phyloP scores from a whole-genome alignment of 2,797 vertebrate species.

The Acanthurus leucopareius region DNA sequence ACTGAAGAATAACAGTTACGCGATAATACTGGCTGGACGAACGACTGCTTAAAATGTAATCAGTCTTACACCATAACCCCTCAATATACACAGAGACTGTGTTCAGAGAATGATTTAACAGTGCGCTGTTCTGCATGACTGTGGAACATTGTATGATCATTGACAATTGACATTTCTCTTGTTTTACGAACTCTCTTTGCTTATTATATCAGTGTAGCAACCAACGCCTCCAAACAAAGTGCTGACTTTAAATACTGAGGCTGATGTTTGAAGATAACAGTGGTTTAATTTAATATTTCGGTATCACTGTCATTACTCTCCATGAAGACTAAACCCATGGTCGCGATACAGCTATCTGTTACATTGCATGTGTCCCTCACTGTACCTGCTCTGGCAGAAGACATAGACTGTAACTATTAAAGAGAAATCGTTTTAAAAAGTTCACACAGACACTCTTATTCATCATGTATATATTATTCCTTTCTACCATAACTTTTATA shows the following conservation, averaged over 20 bases:
- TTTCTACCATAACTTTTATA: neutral
- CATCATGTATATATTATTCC: neutral
- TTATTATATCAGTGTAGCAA: neutral
- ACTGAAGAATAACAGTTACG: slow-evolving; percentile 1
- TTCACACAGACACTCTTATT: neutral
- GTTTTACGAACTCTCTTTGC: neutral
- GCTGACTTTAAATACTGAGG: slow-evolving; percentile 6
- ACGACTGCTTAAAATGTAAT: neutral
- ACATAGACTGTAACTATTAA: neutral
- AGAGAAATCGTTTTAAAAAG: neutral
- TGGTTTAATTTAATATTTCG: neutral
- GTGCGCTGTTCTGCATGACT: neutral
- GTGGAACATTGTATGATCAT: neutral
- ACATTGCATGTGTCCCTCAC: too few species aligned
- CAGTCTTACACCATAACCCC: neutral
- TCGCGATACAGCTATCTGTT: neutral
- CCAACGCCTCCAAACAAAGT: neutral
- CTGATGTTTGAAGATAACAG: slow-evolving; percentile 29
- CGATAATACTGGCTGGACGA: neutral
- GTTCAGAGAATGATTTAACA: neutral
- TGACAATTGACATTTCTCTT: neutral
- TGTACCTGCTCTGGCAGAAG: neutral
- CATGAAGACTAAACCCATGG: slow-evolving; percentile 1
- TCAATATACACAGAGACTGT: neutral
- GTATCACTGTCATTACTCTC: slow-evolving; percentile 27